These are phyloP conservation scores for Ornithoptera priamus DNA, from an alignment of 2,888 invertebrate genomes.

Conservation along the genomic window DNA sequence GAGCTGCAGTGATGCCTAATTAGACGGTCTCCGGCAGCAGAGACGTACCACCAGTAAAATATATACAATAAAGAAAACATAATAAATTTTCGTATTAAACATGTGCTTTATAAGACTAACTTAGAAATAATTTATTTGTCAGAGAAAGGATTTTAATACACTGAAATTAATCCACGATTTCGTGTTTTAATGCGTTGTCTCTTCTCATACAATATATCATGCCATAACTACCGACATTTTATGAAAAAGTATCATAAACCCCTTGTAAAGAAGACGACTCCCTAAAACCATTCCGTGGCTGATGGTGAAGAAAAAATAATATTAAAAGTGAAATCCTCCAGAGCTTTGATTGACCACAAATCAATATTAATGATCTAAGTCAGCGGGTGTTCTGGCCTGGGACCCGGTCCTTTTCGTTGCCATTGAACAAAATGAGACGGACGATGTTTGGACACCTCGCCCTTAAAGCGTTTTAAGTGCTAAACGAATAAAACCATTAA, in stretches of 20 bases:
- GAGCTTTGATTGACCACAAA: conserved; percentile 81
- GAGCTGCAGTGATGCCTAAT: no score
- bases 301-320: conserved; percentile 61
- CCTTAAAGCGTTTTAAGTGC: conserved; percentile 78
- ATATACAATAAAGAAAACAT: no score
- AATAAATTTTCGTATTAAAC: neutral
- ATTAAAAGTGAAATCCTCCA: conserved; percentile 78
- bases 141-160: conserved; percentile 1
- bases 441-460: conserved; percentile 75
- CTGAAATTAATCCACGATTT: neutral
- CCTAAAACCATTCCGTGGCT: conserved; percentile 48
- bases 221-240: conserved; percentile 23
- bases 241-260: conserved; percentile 39
- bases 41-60: no score
- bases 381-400: conserved; percentile 71
- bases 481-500: conserved; percentile 81
- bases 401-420: conserved; percentile 48
- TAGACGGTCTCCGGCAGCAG: no score
- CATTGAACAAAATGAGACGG: conserved; percentile 47
- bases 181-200: conserved; percentile 20
- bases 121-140: neutral
- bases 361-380: conserved; percentile 79
- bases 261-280: conserved; percentile 49
- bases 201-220: conserved; percentile 12
- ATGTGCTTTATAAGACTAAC: neutral